Conservation (phyloP, 1,140 invertebrate genomes). For the Drosophila kanapiae region DNA sequence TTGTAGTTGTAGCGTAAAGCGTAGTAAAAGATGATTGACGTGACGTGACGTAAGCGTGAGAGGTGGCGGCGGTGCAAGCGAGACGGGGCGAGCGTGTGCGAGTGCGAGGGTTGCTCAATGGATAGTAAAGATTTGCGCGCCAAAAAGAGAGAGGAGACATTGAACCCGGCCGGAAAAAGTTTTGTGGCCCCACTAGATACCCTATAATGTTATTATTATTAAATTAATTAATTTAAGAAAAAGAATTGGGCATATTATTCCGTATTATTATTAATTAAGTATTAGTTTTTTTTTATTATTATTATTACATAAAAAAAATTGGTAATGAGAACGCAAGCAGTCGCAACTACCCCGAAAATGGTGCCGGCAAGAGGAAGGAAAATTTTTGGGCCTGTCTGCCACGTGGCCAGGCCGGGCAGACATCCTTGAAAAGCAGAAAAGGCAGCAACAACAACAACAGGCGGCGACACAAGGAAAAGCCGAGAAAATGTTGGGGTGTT, state of each 20-base stretch:
- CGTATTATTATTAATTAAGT: neutral
- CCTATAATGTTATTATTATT: neutral
- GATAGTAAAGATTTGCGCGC: constrained; percentile 45
- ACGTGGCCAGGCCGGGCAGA: constrained; percentile 68
- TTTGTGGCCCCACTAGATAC: neutral
- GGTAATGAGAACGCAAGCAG: neutral
- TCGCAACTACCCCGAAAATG: neutral
- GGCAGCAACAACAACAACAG: constrained; percentile 14
- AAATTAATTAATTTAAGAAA: neutral
- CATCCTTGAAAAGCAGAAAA: constrained; percentile 65
- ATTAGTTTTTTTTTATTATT: too few species aligned
- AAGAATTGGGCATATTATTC: neutral
- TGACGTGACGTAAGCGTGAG: constrained; percentile 38
- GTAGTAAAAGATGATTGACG: constrained; percentile 49
- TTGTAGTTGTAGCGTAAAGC: constrained; percentile 42
- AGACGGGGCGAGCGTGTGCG: constrained; percentile 6
- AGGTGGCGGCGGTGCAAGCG: constrained; percentile 6
- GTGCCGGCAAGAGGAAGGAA: constrained; percentile 32
- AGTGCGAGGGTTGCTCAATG: constrained; percentile 50
- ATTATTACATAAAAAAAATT: too few species aligned
- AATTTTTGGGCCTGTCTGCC: constrained; percentile 44
- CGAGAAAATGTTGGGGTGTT: constrained; percentile 54
- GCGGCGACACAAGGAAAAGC: constrained; percentile 19
- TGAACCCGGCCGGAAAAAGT: constrained; percentile 36
- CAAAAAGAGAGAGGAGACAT: constrained; percentile 55